Conservation (phyloP, 2,888 invertebrate species). For the Coremacera marginata region DNA sequence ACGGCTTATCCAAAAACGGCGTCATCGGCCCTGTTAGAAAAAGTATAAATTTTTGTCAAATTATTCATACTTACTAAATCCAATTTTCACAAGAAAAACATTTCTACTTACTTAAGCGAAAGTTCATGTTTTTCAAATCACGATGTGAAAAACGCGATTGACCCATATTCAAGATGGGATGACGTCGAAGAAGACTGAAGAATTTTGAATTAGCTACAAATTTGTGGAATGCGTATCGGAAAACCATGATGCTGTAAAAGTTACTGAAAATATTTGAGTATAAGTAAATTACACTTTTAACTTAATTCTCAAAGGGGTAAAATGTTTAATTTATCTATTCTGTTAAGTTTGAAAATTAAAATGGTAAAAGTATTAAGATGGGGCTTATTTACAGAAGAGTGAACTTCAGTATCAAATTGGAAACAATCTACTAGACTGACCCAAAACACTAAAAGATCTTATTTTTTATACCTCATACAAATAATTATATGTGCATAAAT, state of each 20-base stretch:
- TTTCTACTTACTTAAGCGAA: slow-evolving; percentile 25
- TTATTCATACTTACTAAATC: not conserved
- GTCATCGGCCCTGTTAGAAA: slow-evolving; percentile 41
- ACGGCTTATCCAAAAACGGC: slow-evolving; percentile 43
- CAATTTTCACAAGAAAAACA: not conserved
- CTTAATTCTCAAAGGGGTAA: too few relatives aligned
- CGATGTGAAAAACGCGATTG: not conserved
- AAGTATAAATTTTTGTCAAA: not conserved
- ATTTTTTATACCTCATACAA: too few relatives aligned
- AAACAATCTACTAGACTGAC: too few relatives aligned
- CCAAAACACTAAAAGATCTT: too few relatives aligned
- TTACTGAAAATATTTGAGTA: too few relatives aligned
- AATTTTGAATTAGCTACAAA: not conserved
- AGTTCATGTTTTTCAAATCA: not conserved
- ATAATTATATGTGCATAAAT: too few relatives aligned
- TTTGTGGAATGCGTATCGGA: not conserved
- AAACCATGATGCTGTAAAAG: slow-evolving; percentile 1
- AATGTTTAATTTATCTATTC: too few relatives aligned
- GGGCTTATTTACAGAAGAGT: too few relatives aligned
- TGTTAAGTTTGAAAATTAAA: too few relatives aligned
- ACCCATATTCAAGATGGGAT: not conserved
- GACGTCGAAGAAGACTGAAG: not conserved
- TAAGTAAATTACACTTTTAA: too few relatives aligned
- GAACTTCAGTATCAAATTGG: too few relatives aligned
- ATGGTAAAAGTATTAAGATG: too few relatives aligned